These are phyloP conservation scores for Campylomormyrus tamandua DNA, from an alignment of 2,113 vertebrate genomes.

Conservation along the genomic window DNA sequence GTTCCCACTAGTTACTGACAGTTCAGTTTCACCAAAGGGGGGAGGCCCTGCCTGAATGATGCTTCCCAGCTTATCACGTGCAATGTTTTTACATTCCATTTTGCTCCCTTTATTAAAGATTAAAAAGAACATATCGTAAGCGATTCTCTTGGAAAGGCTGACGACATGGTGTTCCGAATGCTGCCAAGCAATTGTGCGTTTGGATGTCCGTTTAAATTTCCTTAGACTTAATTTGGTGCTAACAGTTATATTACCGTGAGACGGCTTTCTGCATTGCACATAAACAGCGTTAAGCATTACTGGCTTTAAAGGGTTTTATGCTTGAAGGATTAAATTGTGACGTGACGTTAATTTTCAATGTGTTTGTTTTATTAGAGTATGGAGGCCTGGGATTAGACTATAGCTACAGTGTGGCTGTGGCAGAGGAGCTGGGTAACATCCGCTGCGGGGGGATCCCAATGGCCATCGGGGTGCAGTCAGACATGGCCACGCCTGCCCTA, in stretches of 20 bases:
- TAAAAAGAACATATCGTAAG: neutral
- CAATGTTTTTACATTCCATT: neutral
- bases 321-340: neutral
- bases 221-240: neutral
- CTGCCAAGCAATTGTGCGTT: neutral
- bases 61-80: neutral
- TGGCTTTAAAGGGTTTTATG: neutral
- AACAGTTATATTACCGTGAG: neutral
- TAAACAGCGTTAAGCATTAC: neutral
- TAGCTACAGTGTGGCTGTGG: conserved; percentile 73
- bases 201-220: neutral
- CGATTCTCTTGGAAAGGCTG: neutral
- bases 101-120: neutral
- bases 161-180: neutral
- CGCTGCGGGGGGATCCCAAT: conserved; percentile 72
- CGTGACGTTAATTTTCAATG: neutral
- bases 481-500: conserved; percentile 79
- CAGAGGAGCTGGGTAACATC: conserved; percentile 75
- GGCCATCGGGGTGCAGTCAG: conserved; percentile 74
- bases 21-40: neutral
- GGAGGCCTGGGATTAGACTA: conserved; percentile 78
- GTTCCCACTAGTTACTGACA: neutral
- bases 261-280: neutral
- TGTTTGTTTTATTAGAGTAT: conserved; percentile 60
- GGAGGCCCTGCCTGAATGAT: neutral